Conservation (phyloP, 2,888 invertebrate species). For the Lochmaea capreae region DNA sequence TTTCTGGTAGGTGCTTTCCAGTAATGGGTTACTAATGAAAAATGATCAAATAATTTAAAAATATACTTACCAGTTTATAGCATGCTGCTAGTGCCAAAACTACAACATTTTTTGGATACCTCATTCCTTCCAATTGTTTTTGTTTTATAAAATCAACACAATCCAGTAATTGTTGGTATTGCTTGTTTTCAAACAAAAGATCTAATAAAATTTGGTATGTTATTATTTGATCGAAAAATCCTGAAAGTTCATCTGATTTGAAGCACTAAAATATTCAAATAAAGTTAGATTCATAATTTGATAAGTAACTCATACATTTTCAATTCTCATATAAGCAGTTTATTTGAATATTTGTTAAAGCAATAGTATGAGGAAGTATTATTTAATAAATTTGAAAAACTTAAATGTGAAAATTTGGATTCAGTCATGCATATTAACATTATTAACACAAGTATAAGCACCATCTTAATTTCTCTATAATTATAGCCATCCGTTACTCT, state of each 20-base stretch:
- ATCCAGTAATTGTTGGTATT: conserved; percentile 75
- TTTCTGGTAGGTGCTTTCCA: no score
- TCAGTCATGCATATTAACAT: no score
- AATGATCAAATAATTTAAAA: background rate
- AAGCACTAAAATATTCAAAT: conserved; percentile 69
- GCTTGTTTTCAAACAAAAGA: conserved; percentile 75
- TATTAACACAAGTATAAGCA: no score
- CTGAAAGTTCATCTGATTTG: conserved; percentile 70
- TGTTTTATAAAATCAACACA: conserved; percentile 73
- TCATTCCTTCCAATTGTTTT: conserved; percentile 73
- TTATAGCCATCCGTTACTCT: no score
- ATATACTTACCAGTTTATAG: conserved; percentile 76
- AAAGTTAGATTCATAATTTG: conserved; percentile 17
- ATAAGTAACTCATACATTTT: background rate
- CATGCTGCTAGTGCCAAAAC: conserved; percentile 78
- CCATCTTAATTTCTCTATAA: no score
- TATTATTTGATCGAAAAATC: conserved; percentile 80
- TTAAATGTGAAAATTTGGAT: no score
- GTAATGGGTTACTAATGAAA: no score
- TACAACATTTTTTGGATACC: conserved; percentile 76
- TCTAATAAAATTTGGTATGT: conserved; percentile 78
- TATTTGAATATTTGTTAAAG: no score
- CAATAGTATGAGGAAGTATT: no score
- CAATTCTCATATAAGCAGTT: no score
- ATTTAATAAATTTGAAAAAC: no score